Base-by-base conservation (phyloP, 64 coral and sea anemone species). In the Acropora tenuis region DNA sequence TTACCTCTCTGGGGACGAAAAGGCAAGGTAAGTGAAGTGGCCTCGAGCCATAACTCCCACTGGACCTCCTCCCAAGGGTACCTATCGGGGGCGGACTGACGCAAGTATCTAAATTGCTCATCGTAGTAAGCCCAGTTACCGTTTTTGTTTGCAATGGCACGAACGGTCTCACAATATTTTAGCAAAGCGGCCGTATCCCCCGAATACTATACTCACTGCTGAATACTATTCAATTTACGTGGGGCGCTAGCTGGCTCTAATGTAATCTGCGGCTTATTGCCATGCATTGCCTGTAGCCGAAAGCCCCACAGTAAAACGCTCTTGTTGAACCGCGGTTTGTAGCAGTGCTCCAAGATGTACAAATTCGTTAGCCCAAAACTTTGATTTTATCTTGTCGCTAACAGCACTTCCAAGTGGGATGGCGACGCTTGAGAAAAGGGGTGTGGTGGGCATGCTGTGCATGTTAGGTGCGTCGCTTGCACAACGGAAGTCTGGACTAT, bases 151-250 rank as follows among this genome's bases (percentile, higher is more conserved):
- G 68, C 86, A 42, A 88, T 50, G 47, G 71, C 86, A 47, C 4
- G 71, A 76, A 88, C 48, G n/a, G 41, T 88, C 48, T 88, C 71
- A 8, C 86, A 69, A 88, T 88, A 88, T 88, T 88, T 88, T 53
- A 76, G 50, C 41, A 88, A 74, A 30, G 48, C 17, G 15, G 6
- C 16, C 68, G 72, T 15, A 7, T 63, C 59, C 59, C 59, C 59
- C 8, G 30, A n/a, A n/a, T n/a, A n/a, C n/a, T n/a, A n/a, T n/a
- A 76, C 74, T 71, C 86, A 88, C 52, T 69, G 67, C 40, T 77
- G 49, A 75, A 88, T 88, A 76, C 50, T 75, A 20, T 30, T 43
- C 41, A 88, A 75, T 50, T 72, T 57, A 30, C 7, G 71, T 49
- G 48, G 46, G 71, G 46, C 71, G 48, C 30, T 43, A 19, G 45